These are phyloP conservation scores for Montipora cactus DNA, from an alignment of 64 coral and sea anemone species.

Conservation along the genomic window DNA sequence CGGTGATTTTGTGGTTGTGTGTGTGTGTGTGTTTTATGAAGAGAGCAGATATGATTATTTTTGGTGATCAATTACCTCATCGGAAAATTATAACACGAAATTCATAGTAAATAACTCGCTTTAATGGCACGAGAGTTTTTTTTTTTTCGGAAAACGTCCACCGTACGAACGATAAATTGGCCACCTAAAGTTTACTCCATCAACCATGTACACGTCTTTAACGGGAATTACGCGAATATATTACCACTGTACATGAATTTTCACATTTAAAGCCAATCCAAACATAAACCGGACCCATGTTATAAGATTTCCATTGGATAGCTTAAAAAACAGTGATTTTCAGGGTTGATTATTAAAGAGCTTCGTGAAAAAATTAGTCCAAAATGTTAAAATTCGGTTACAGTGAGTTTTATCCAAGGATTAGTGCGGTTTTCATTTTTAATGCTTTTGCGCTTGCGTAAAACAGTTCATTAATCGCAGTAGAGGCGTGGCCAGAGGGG, in stretches of 20 bases:
- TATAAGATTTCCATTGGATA: no score
- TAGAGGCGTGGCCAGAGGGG: background rate
- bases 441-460: constrained; percentile 56
- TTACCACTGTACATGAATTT: no score
- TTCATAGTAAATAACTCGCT: constrained; percentile 34
- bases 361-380: background rate
- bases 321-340: no score
- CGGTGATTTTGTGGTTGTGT: background rate
- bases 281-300: no score
- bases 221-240: no score
- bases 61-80: constrained; percentile 26
- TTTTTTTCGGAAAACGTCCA: no score
- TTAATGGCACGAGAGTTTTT: background rate
- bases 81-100: constrained; percentile 14
- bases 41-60: background rate
- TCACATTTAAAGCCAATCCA: no score
- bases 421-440: background rate
- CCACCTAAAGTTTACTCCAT: no score
- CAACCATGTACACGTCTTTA: no score
- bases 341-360: no score
- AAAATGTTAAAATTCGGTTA: background rate
- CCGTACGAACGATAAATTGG: no score
- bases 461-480: constrained; percentile 12
- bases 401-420: constrained; percentile 12
- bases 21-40: background rate